Base-by-base conservation (phyloP, 2,797 vertebrate species). In the Alfaro cultratus region DNA sequence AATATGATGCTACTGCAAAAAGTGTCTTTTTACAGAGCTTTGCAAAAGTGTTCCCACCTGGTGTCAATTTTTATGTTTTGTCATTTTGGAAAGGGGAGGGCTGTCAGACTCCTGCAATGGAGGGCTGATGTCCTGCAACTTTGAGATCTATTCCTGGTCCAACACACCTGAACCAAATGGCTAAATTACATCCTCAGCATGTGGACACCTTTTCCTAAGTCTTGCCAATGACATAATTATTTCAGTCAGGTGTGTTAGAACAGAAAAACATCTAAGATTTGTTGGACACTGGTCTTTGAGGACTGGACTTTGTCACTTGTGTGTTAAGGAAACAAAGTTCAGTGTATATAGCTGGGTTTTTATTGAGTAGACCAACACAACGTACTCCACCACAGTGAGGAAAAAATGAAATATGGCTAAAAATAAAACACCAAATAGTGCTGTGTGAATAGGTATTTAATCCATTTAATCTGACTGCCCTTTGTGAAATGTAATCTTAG, bases 1-100 rank as follows among this genome's bases (percentile, higher is more conserved):
- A 53, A 39, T 26, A 21, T n/a, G 13, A 64, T 2, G 7, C 36
- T 80, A 6, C 18, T 31, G 12, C 23, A 49, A 34, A 81, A 47
- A 45, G 64, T 29, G 53, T 67, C n/a, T 78, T 84, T 68, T 68
- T 23, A 41, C 36, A 68, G 64, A 68, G 21, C 21, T 70, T 45
- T 45, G 39, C 39, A n/a, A 45, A 6, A n/a, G 21, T 43, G 10
- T 43, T 26, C 39, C 2, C 10, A n/a, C 41, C 23, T 15, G 15
- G 23, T n/a, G 26, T 43, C n/a, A 13, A 5, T 26, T 12, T 45
- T 68, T 9, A 41, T 9, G 5, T 41, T 36, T 62, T 62, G 7
- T 34, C 60, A 62, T 11, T 26, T 55, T 4, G 26, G 26, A 60
- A 13, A 5, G n/a, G n/a, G 55, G 12, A n/a, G 4, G 46, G 46